phyloP scores from a whole-genome alignment of 2,888 invertebrate genomes.

The Cheilosia vulpina region DNA sequence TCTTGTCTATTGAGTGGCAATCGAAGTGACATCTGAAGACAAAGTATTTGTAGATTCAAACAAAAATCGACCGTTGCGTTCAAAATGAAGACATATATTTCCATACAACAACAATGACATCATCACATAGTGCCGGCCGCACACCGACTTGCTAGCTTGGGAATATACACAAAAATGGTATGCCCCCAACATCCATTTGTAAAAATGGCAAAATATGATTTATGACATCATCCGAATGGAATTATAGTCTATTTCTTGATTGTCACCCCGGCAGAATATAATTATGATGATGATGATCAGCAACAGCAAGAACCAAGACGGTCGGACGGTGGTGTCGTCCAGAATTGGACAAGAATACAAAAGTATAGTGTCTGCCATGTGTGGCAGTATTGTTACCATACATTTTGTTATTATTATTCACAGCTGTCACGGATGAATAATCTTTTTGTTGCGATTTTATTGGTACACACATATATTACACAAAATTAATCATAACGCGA shows the following conservation, averaged over 20 bases:
- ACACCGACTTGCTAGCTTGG: slow-evolving; percentile 5
- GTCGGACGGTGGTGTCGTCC: slow-evolving; percentile 5
- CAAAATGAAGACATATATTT: background rate
- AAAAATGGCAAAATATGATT: slow-evolving; percentile 45
- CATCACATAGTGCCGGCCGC: slow-evolving; percentile 12
- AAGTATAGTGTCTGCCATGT: slow-evolving; percentile 8
- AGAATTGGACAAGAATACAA: slow-evolving; percentile 36
- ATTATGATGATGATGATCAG: slow-evolving; percentile 15
- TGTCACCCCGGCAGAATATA: slow-evolving; percentile 50
- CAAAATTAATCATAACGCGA: slow-evolving; percentile 48
- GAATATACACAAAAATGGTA: slow-evolving; percentile 53
- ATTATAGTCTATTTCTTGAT: slow-evolving; percentile 40
- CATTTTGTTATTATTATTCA: slow-evolving; percentile 25
- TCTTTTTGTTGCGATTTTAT: slow-evolving; percentile 28
- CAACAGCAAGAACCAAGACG: slow-evolving; percentile 11
- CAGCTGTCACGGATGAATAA: slow-evolving; percentile 35
- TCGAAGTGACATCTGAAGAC: background rate
- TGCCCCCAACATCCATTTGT: background rate
- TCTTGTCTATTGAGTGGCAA: background rate
- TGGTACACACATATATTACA: slow-evolving; percentile 23
- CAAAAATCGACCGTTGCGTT: background rate
- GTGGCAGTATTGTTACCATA: slow-evolving; percentile 3
- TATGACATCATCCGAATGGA: slow-evolving; percentile 63
- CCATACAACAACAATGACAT: slow-evolving; percentile 39
- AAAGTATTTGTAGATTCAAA: background rate